phyloP scores from a whole-genome alignment of 2,888 invertebrate species.

The Mayetiola destructor region DNA sequence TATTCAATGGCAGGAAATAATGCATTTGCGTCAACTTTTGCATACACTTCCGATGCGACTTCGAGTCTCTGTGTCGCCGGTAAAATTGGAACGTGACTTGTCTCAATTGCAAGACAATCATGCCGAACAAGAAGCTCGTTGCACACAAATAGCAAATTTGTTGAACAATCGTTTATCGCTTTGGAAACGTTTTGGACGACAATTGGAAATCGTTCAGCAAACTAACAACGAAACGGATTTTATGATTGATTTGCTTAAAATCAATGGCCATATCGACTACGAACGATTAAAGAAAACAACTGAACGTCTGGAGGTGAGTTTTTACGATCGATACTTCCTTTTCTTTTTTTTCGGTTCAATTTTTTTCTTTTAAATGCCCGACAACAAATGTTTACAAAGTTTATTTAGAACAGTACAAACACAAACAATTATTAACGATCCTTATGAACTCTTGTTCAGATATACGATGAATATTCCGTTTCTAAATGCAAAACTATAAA shows the following conservation, averaged over 20 bases:
- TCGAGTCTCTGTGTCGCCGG: conserved; percentile 61
- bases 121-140: conserved; percentile 53
- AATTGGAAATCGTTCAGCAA: conserved; percentile 63
- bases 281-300: conserved; percentile 69
- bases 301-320: conserved; percentile 68
- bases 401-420: no score
- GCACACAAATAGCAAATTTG: conserved; percentile 49
- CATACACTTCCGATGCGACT: conserved; percentile 64
- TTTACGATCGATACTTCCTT: no score
- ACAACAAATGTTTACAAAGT: no score
- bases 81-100: conserved; percentile 60
- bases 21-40: conserved; percentile 56
- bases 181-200: conserved; percentile 65
- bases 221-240: conserved; percentile 75
- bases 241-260: conserved; percentile 71
- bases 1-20: conserved; percentile 62
- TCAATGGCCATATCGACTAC: conserved; percentile 73
- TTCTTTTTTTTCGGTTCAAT: no score
- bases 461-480: no score
- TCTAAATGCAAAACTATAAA: no score
- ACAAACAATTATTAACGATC: no score
- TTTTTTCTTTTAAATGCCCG: no score
- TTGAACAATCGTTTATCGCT: conserved; percentile 50
- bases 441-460: no score
- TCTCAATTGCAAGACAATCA: conserved; percentile 61